Evolutionary conservation across 2,888 invertebrate species (phyloP), one percentile per base, ranked within the genome.

Genomic region (Anthophora plumipes): DNA sequence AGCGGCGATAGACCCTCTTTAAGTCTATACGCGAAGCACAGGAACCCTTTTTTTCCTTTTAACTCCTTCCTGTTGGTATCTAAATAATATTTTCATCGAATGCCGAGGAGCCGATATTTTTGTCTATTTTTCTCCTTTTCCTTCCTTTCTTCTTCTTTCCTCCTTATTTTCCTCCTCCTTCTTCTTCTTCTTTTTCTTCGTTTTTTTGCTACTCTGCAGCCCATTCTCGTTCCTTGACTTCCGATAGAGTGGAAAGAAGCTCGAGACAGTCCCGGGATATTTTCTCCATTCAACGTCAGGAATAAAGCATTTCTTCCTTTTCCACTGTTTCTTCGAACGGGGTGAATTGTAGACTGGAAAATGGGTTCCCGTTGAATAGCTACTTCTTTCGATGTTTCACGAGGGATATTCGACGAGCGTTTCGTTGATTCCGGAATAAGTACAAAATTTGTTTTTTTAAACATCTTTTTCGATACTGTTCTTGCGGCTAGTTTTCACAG

Each of bases 31-130:
- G 59, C 43, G n/a, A 48, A n/a, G 60, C 67, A 25, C 37, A 55
- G 39, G n/a, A n/a, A n/a, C 4, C 4, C 31, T 31, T 4, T 31
- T 4, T 31, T 4, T 52, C 61, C 60, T 55, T 54, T 55, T 60
- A 70, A 77, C 60, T 48, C 64, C n/a, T 41, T 22, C 17, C 54
- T 20, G 9, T n/a, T n/a, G 8, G 31, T 71, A 60, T 77, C 66
- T 66, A 79, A 79, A 77, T 78, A 79, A 70, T 70, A 70, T 77
- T 55, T 64, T 64, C 59, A 60, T 59, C 37, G 31, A 48, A 68
- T 37, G 31, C n/a, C 14, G 39, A 69, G 20, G 37, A 14, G n/a
- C 11, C 17, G n/a, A 7, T 48, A 55, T 20, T 48, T 20, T 57
- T 22, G n/a, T 63, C 12, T 48, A 55, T 20, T 48, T 20, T 57